Evolutionary conservation across 2,113 vertebrate species (phyloP), one percentile per base, ranked within the genome.

Genomic region (Ophthalmolycus amberensis): DNA sequence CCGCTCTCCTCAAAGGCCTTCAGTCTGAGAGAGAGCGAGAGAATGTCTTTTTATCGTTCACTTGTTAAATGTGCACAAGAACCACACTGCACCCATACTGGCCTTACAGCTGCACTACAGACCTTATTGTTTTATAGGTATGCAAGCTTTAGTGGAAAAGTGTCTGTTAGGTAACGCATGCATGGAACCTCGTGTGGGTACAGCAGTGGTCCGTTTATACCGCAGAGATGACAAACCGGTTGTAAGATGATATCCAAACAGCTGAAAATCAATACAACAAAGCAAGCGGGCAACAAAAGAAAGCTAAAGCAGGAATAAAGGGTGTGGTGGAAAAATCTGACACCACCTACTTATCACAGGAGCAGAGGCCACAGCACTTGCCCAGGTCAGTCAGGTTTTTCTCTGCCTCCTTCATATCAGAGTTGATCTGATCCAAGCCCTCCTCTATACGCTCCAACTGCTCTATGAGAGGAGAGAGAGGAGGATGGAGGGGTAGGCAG

Each of bases 401-500:
- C 90, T 96, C 95, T 0, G 96, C 96, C 91, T 96, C 95, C 82
- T 87, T 96, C 96, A 96, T 96, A 65, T 96, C 95, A 83, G 95
- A 94, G 93, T 96, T 95, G 85, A 96, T 96, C 85, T 96, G 96
- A 91, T 96, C 95, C 85, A 96, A 85, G 4, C 95, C 95, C 60
- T 96, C 95, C 77, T 96, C 96, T 48, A 95, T 90, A 3, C 93
- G 93, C 89, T 96, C 95, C 89, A 96, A 75, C 91, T 96, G 96
- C 85, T 96, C 96, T 96, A 86, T 14, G 72, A 29, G 70, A 72
- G 75, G 80, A 79, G 71, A 72, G 50, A 9, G 48, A 54, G 6
- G 44, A 34, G 48, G 52, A 1, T 1, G 25, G 6, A 0, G 27
- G 48, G 44, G 9, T 38, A 29, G 62, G 52, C 0, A 9, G 34